Conservation (phyloP, 1,140 invertebrate species). For the Heterodera carotae region DNA sequence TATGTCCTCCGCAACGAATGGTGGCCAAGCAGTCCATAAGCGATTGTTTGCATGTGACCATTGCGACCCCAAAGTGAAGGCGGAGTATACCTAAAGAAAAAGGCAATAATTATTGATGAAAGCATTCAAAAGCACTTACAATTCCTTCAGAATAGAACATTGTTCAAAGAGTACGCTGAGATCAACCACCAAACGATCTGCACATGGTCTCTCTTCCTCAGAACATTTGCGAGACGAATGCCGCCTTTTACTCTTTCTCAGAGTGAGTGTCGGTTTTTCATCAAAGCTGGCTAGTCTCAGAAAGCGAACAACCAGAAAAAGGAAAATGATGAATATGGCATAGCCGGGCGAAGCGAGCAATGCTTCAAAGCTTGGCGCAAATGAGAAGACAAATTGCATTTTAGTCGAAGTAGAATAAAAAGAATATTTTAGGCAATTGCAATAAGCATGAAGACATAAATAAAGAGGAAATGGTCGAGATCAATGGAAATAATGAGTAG, state of each 20-base stretch:
- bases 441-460: too few relatives aligned
- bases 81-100: constrained; percentile 79
- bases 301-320: constrained; percentile 37
- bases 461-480: too few relatives aligned
- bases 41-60: constrained; percentile 77
- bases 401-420: not conserved
- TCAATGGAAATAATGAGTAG: too few relatives aligned
- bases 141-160: constrained; percentile 49
- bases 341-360: constrained; percentile 40
- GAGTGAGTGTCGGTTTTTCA: constrained; percentile 48
- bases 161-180: constrained; percentile 44
- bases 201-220: constrained; percentile 5
- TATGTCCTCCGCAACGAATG: constrained; percentile 80
- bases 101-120: constrained; percentile 48
- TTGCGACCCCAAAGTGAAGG: constrained; percentile 89
- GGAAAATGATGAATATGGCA: constrained; percentile 38
- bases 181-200: not conserved
- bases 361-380: constrained; percentile 2
- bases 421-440: not conserved
- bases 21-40: constrained; percentile 84
- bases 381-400: constrained; percentile 1
- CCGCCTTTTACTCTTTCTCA: constrained; percentile 35
- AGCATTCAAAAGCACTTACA: constrained; percentile 43
- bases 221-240: constrained; percentile 34
- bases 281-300: constrained; percentile 46